Base-by-base conservation (phyloP, 1,140 invertebrate species). In the Bombus affinis region DNA sequence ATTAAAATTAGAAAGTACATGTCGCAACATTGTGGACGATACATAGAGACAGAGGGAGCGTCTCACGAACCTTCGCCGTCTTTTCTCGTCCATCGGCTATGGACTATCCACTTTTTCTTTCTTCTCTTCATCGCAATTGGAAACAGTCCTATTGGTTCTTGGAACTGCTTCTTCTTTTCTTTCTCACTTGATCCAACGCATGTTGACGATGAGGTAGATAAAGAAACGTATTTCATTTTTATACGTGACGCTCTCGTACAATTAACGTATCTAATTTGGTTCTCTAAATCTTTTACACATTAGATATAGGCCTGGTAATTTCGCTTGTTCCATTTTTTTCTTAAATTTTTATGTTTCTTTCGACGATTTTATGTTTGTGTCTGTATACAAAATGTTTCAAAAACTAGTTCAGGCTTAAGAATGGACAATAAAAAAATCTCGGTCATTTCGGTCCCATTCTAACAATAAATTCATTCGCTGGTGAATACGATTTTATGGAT, bases 1-100 rank as follows among this genome's bases (percentile, higher is more conserved):
- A 92, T 91, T 94, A 91, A 94, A 94, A 94, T 94, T 93, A 94
- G 91, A 92, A 94, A 94, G 91, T 93, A 94, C 88, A 90, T 88
- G 85, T 93, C 88, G 90, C 89, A 93, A 93, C 89, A 90, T 92
- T 81, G 86, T 92, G 89, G 90, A 93, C 91, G 88, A 93, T 85
- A 93, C 37, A 83, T 39, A 82, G 42, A 79, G 57, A 81, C 25
- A 73, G 78, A 88, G 59, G 65, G 47, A 85, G 86, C 77, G 59
- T 65, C 53, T 22, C 77, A 68, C 42, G 83, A 80, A 72, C 76
- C 76, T 39, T 22, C 32, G 42, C 44, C 10, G 15, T n/a, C 62
- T 18, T 42, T 15, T 62, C 12, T n/a, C 28, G 3, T 18, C 25
- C 18, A 32, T 9, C 28, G 39, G 39, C 71, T 28, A 15, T 13